phyloP scores from a whole-genome alignment of 2,113 vertebrate species.

The Chascanopsetta lugubris region DNA sequence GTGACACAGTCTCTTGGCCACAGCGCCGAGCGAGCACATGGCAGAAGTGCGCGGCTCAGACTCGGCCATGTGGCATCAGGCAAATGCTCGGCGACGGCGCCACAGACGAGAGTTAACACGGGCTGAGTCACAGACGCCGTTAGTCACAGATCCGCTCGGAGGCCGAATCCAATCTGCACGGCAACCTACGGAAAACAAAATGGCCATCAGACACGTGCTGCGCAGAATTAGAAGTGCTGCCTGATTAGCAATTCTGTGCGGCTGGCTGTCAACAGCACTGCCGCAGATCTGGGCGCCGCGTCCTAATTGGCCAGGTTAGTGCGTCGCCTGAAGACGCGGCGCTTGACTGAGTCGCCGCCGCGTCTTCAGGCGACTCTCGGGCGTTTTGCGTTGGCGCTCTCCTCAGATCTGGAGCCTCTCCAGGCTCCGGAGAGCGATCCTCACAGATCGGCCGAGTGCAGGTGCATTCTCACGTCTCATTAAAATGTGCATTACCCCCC shows the following conservation, averaged over 20 bases:
- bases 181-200: background rate
- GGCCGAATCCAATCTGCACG: background rate
- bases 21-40: slow-evolving; percentile 27
- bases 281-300: slow-evolving; percentile 7
- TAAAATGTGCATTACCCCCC: slow-evolving; percentile 74
- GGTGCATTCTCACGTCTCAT: slow-evolving; percentile 76
- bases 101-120: slow-evolving; percentile 5
- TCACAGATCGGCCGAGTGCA: slow-evolving; percentile 62
- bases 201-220: slow-evolving; percentile 30
- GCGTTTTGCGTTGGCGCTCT: slow-evolving; percentile 43
- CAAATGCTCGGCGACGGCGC: slow-evolving; percentile 35
- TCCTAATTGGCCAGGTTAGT: slow-evolving; percentile 40
- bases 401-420: slow-evolving; percentile 42
- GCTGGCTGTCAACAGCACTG: background rate
- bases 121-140: background rate
- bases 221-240: slow-evolving; percentile 4
- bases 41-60: slow-evolving; percentile 43
- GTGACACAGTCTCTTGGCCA: slow-evolving; percentile 32
- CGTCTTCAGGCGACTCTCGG: slow-evolving; percentile 33
- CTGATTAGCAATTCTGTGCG: slow-evolving; percentile 27
- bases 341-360: slow-evolving; percentile 21
- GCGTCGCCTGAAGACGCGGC: slow-evolving; percentile 21
- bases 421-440: slow-evolving; percentile 60
- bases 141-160: background rate
- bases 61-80: slow-evolving; percentile 30